Base-by-base conservation (phyloP, 2,888 invertebrate species). In the Galerucella nymphaeae region DNA sequence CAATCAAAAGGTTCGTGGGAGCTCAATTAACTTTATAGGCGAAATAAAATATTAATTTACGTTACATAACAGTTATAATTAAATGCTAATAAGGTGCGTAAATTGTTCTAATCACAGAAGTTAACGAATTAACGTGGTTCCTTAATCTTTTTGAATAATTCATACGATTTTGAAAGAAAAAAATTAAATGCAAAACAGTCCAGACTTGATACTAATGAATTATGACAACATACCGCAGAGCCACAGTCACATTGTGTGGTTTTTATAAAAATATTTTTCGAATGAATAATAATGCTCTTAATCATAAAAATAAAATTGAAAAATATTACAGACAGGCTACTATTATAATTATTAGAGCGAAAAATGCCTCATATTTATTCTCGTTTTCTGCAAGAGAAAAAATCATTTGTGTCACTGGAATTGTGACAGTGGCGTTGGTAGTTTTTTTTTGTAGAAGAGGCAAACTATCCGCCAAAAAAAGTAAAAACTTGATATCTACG, bases 291-390 rank as follows among this genome's bases (percentile, higher is more conserved):
- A 80, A 74, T 75, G 75, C 78, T 74, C 78, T 82, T 81, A 82
- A 80, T 83, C 82, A 83, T 80, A 80, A 82, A 79, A 79, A 80
- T 78, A 78, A 83, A 85, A 85, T 85, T 85, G 84, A 85, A 84
- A 85, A 83, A 85, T 84, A 85, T 84, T 84, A 83, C 82, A 80
- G 81, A 79, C 82, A 81, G 81, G 81, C 82, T 82, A 82, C 82
- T 83, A 81, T 83, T 83, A 83, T 85, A 85, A 85, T 85, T 85
- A 85, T 84, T 84, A 82, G 81, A 81, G 83, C 82, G 84, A 84
- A 84, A 84, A 84, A 84, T 83, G 82, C 82, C 82, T 80, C 82
- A 79, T 83, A 85, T 85, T 85, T 84, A 84, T 85, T 82, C 83
- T 84, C 82, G 83, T 83, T 85, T 84, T 84, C 79, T 80, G 80